These are phyloP conservation scores for Leptothorax acervorum DNA, from an alignment of 2,888 invertebrate species.

Conservation along the genomic window DNA sequence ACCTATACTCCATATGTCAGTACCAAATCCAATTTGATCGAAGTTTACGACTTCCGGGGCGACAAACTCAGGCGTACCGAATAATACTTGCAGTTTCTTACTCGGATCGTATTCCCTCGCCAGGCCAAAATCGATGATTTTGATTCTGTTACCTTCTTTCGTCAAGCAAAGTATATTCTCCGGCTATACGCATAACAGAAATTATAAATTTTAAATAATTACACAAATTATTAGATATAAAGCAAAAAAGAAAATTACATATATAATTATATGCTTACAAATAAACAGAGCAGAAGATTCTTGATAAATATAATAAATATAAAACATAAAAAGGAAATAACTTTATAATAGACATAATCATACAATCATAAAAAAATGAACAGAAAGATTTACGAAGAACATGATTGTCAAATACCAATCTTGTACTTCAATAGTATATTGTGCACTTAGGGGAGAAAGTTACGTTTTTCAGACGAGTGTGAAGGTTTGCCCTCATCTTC, in stretches of 20 bases:
- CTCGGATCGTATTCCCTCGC: conserved; percentile 96
- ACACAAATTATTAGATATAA: conserved; percentile 12
- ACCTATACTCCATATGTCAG: conserved; percentile 99
- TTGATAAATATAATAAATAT: not conserved
- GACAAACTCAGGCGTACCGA: conserved; percentile 99
- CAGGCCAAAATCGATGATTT: conserved; percentile 99
- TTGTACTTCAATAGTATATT: too few relatives aligned
- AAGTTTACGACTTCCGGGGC: conserved; percentile 99
- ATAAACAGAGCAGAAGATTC: not conserved
- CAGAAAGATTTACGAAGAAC: not conserved
- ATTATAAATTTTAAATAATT: not conserved
- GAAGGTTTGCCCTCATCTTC: too few relatives aligned
- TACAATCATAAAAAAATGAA: not conserved
- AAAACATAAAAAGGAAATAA: not conserved
- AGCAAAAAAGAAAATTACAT: not conserved
- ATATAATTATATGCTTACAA: not conserved
- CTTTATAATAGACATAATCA: not conserved
- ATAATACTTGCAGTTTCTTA: conserved; percentile 96
- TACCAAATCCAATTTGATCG: conserved; percentile 97
- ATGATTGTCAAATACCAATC: not conserved
- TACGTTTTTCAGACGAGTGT: too few relatives aligned
- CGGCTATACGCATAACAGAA: conserved; percentile 88
- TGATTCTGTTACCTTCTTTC: conserved; percentile 98
- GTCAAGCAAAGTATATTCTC: conserved; percentile 99
- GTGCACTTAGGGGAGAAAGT: too few relatives aligned